Evolutionary conservation across 2,113 vertebrate species (phyloP).

Genomic region (Ivindomyrus marchei): DNA sequence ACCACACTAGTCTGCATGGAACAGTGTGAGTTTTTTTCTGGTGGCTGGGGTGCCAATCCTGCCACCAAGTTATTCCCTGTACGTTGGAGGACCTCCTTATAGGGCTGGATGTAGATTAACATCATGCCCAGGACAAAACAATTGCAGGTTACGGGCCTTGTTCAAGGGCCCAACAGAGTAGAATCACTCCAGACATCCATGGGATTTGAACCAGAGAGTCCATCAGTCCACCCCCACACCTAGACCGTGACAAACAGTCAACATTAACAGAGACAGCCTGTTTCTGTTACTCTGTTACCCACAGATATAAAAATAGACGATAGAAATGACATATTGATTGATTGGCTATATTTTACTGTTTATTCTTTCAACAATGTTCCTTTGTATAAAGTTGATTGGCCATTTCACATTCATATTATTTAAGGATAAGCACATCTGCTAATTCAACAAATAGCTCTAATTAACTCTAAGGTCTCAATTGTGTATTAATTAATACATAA

Average conservation of each 20-base stretch:
- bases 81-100: no score
- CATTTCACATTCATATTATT: conserved; percentile 33
- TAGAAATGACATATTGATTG: background rate
- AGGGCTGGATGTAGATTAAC: no score
- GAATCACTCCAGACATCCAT: background rate
- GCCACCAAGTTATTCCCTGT: no score
- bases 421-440: background rate
- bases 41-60: no score
- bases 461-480: background rate
- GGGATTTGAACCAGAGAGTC: no score
- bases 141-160: no score
- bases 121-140: no score
- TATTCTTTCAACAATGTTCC: conserved; percentile 8
- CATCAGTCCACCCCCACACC: no score
- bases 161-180: background rate
- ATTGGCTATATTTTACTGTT: background rate
- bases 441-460: background rate
- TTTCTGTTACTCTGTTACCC: background rate
- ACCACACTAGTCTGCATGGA: no score
- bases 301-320: background rate
- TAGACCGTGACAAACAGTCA: background rate
- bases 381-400: conserved; percentile 33
- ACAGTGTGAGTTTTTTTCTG: no score
- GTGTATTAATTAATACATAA: background rate
- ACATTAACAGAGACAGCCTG: background rate